Evolutionary conservation across 2,797 vertebrate genomes (phyloP).

Genomic region (Spinus olivaceus): DNA sequence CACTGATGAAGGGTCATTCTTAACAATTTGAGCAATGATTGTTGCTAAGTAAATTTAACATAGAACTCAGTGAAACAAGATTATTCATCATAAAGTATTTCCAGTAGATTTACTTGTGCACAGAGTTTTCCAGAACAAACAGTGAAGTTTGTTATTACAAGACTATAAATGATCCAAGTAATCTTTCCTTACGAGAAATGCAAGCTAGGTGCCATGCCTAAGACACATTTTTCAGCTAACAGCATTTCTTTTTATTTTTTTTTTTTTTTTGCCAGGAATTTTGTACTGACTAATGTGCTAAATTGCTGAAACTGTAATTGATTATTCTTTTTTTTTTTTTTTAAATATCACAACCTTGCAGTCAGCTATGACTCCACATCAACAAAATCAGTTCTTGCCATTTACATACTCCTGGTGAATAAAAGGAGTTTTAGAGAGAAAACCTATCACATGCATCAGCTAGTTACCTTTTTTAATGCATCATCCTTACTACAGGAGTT

Average conservation of each 20-base stretch:
- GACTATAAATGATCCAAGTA: background rate
- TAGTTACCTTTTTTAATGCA: background rate
- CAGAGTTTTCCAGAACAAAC: background rate
- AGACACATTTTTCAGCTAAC: background rate
- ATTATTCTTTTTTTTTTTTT: background rate
- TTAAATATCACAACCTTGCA: background rate
- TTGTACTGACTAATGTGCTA: background rate
- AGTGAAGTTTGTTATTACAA: background rate
- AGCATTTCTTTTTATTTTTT: background rate
- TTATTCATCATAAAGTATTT: background rate
- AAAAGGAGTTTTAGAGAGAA: background rate
- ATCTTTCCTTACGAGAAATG: background rate
- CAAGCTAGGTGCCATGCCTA: background rate
- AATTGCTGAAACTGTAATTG: background rate
- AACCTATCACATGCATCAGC: background rate
- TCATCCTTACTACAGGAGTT: background rate
- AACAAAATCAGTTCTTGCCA: background rate
- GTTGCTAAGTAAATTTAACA: background rate
- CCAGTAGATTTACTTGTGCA: background rate
- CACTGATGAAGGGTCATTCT: rapidly evolving
- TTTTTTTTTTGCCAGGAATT: background rate
- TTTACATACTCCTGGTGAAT: background rate
- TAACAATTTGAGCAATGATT: background rate
- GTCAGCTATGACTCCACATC: background rate
- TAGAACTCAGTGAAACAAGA: background rate